Conservation (phyloP, 2,888 invertebrate genomes). For the Leptopterna dolabrata region DNA sequence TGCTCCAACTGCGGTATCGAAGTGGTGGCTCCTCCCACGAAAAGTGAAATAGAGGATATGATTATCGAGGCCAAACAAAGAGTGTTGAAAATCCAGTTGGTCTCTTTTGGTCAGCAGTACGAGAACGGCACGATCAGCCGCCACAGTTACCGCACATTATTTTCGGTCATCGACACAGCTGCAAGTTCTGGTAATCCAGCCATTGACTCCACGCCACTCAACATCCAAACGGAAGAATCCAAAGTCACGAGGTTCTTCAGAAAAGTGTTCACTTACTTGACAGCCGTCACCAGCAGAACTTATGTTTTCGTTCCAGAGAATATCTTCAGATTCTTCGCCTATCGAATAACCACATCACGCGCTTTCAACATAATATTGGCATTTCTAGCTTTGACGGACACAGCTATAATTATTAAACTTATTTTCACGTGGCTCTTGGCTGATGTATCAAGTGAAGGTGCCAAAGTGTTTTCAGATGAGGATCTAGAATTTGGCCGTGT, state of each 20-base stretch:
- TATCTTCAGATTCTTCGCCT: conserved; percentile 5
- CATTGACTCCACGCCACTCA: conserved; percentile 14
- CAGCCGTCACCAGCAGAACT: not conserved
- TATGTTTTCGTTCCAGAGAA: conserved; percentile 3
- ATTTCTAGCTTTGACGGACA: not conserved
- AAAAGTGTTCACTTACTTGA: conserved; percentile 14
- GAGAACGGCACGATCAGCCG: conserved; percentile 24
- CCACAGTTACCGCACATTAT: conserved; percentile 23
- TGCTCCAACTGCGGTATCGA: conserved; percentile 34
- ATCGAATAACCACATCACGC: not conserved
- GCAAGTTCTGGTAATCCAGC: conserved; percentile 4
- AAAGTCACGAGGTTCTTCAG: conserved; percentile 5
- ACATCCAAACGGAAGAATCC: conserved; percentile 25
- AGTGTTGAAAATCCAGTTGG: conserved; percentile 44
- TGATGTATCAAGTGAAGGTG: not conserved
- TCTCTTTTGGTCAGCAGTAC: conserved; percentile 35
- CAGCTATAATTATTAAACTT: not conserved
- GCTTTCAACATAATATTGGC: conserved; percentile 32
- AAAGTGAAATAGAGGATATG: conserved; percentile 46
- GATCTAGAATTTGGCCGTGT: conserved; percentile 1
- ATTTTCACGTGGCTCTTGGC: not conserved
- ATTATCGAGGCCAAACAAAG: conserved; percentile 40
- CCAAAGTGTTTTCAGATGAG: not conserved
- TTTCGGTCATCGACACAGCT: conserved; percentile 9
- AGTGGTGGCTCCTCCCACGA: conserved; percentile 30